Conservation (phyloP, 2,797 vertebrate genomes). For the Astyanax mexicanus region DNA sequence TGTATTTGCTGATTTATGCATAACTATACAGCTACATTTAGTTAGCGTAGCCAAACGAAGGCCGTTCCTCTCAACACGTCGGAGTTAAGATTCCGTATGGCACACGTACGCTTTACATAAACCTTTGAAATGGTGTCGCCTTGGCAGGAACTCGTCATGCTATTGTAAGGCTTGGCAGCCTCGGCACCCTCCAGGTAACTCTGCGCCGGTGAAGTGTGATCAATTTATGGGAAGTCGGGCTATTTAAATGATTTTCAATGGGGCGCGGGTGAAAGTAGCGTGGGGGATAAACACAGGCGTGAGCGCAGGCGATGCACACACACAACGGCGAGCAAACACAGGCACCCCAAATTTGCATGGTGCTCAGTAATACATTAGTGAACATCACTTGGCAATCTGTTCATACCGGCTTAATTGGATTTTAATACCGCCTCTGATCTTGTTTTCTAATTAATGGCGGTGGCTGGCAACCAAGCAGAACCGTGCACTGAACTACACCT, state of each 20-base stretch:
- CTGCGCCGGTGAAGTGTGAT: conserved; percentile 49
- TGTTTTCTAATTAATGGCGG: conserved; percentile 88
- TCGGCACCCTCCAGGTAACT: conserved; percentile 50
- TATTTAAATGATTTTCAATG: conserved; percentile 58
- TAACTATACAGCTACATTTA: too few relatives aligned
- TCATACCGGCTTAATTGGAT: conserved; percentile 92
- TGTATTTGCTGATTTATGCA: too few relatives aligned
- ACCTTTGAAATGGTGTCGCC: conserved; percentile 25
- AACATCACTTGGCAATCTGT: conserved; percentile 99
- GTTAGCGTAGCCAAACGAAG: too few relatives aligned
- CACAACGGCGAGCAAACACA: conserved; percentile 71
- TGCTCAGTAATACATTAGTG: conserved; percentile 99
- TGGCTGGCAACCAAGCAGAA: conserved; percentile 87
- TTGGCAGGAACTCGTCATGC: conserved; percentile 46
- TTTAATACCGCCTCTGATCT: conserved; percentile 89
- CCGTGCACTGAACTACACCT: conserved; percentile 85
- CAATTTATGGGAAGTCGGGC: conserved; percentile 36
- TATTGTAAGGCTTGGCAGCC: conserved; percentile 48
- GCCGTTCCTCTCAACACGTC: too few relatives aligned
- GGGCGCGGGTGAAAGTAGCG: conserved; percentile 40
- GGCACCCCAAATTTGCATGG: conserved; percentile 97
- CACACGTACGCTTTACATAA: conserved; percentile 47
- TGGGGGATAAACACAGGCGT: conserved; percentile 49
- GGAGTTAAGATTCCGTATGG: neutral
- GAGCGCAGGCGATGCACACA: conserved; percentile 41